These are phyloP conservation scores for Lepidurus couesii DNA, from an alignment of 1,140 invertebrate genomes.

Conservation along the genomic window DNA sequence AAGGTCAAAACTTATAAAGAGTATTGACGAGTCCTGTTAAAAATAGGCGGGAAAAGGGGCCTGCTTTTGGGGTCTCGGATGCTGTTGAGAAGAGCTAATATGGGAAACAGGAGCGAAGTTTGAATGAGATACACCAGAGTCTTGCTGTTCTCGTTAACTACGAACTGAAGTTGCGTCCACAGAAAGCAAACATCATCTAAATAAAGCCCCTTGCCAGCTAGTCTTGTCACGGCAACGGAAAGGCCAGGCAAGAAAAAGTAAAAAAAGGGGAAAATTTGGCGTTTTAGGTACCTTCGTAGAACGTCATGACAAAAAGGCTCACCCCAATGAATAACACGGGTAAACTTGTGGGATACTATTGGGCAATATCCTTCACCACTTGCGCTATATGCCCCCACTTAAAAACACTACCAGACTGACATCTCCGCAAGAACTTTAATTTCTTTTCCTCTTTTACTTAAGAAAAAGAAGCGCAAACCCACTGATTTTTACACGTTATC, in stretches of 20 bases:
- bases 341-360: no score
- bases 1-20: no score
- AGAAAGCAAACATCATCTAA: slow-evolving; percentile 8
- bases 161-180: background rate
- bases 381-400: no score
- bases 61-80: background rate
- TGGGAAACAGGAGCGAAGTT: background rate
- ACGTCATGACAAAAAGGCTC: background rate
- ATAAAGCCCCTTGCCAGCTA: background rate
- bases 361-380: no score
- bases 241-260: background rate
- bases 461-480: no score
- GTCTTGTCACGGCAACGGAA: background rate
- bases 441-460: no score
- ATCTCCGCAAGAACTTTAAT: no score
- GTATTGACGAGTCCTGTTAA: background rate
- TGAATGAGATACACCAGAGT: slow-evolving; percentile 21
- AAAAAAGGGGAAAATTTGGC: background rate
- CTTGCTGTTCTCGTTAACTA: slow-evolving; percentile 5
- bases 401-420: no score
- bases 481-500: no score
- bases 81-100: background rate
- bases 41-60: background rate
- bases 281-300: background rate
- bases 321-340: background rate